These are phyloP conservation scores for Athene cunicularia DNA, from an alignment of 2,113 vertebrate genomes.

Conservation along the genomic window DNA sequence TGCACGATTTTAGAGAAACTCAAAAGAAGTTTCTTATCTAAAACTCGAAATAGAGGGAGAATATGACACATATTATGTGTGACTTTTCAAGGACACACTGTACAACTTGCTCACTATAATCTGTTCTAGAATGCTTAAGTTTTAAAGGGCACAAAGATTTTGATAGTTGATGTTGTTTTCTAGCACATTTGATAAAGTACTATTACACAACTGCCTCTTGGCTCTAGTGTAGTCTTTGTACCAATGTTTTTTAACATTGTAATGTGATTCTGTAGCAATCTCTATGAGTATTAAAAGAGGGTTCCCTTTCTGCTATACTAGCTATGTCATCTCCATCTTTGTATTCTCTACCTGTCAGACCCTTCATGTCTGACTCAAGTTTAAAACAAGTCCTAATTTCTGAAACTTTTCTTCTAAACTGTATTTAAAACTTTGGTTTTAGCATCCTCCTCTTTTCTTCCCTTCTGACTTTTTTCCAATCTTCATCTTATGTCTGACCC, in stretches of 20 bases:
- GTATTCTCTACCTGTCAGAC: not conserved
- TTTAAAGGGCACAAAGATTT: constrained; percentile 51
- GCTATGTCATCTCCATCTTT: not conserved
- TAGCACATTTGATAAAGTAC: constrained; percentile 28
- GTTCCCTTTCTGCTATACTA: not conserved
- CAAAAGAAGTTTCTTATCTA: not conserved
- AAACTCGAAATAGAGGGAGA: not conserved
- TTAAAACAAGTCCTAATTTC: constrained; percentile 16
- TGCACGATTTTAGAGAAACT: not conserved
- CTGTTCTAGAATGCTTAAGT: not conserved
- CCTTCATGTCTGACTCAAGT: not conserved
- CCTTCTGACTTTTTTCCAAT: constrained; percentile 33
- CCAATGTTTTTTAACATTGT: not conserved
- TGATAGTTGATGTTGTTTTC: constrained; percentile 40
- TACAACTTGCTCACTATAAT: not conserved
- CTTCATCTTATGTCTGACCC: constrained; percentile 25
- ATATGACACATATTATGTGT: not conserved
- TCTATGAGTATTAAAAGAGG: not conserved
- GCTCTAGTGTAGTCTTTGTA: not conserved
- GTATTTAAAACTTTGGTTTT: not conserved
- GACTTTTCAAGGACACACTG: not conserved
- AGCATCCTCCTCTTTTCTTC: constrained; percentile 28
- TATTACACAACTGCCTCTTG: not conserved
- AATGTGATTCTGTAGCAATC: not conserved
- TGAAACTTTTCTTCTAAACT: not conserved